phyloP scores from a whole-genome alignment of 92 coral and sea anemone species.

The Porites divaricata region DNA sequence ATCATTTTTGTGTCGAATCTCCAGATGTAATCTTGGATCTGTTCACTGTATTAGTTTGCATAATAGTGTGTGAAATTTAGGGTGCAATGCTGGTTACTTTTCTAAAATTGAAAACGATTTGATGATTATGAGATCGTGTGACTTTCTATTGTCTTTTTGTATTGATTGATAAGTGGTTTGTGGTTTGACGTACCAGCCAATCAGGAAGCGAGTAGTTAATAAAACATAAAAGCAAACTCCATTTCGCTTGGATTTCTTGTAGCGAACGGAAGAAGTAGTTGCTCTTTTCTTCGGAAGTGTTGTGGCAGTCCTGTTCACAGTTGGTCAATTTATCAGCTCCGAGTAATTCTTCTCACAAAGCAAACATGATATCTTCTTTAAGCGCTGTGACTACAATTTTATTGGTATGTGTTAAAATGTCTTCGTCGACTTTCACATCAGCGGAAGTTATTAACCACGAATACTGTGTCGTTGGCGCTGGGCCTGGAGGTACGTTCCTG shows the following conservation, averaged over 20 bases:
- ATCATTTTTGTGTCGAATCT: no score
- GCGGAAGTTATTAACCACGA: conserved; percentile 40
- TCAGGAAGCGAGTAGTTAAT: background rate
- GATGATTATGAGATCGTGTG: background rate
- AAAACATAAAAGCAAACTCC: background rate
- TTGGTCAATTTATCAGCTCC: background rate
- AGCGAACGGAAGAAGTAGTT: background rate
- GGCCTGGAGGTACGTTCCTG: conserved; percentile 76
- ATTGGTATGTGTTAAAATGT: background rate
- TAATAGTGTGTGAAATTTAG: no score
- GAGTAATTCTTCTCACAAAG: background rate
- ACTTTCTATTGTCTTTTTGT: background rate
- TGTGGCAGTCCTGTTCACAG: background rate
- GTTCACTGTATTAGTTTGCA: no score
- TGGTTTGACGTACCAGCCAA: conserved; percentile 19
- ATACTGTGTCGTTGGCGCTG: conserved; percentile 93
- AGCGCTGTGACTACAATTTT: background rate
- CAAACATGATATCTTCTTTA: background rate
- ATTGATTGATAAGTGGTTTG: background rate
- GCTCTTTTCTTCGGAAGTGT: background rate
- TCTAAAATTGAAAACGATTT: no score
- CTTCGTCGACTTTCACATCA: background rate
- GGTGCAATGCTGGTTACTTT: no score
- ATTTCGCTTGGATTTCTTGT: conserved; percentile 14
- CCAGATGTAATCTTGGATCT: no score